Percentiles rank a stretch among this genome's conserved stretches.
phyloP scores from a whole-genome alignment of 2,888 invertebrate genomes.

The Sarcophaga caerulescens region DNA sequence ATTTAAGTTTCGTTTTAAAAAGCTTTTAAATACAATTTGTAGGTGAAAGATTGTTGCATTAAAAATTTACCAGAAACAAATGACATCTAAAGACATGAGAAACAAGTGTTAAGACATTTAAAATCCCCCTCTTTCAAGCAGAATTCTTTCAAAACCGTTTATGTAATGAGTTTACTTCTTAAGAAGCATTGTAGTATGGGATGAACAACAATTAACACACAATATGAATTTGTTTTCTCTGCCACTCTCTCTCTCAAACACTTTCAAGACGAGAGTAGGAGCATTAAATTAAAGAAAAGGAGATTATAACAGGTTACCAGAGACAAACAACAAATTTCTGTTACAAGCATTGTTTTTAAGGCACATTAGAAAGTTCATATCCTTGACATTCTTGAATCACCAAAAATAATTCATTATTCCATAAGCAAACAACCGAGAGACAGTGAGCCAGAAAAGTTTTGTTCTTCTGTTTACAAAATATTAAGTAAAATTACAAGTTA shows the following conservation, averaged over 20 bases:
- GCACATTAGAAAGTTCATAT: conserved; percentile 51
- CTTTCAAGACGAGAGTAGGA: conserved; percentile 6
- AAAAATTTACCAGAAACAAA: too few relatives aligned
- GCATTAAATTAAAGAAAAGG: conserved; percentile 14
- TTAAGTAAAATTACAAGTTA: conserved; percentile 26
- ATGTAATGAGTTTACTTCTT: too few relatives aligned
- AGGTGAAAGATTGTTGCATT: too few relatives aligned
- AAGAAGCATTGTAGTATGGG: neutral
- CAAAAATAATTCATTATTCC: too few relatives aligned
- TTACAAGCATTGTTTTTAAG: conserved; percentile 41
- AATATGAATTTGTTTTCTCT: too few relatives aligned
- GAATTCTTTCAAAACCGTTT: neutral
- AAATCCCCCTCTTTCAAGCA: neutral
- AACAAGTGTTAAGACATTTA: neutral
- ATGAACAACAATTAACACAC: neutral
- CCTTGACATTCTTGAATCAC: conserved; percentile 61
- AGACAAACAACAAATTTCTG: neutral
- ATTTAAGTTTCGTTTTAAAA: too few relatives aligned
- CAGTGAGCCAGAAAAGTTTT: too few relatives aligned
- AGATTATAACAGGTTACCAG: neutral
- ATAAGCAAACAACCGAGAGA: too few relatives aligned
- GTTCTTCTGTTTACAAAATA: too few relatives aligned
- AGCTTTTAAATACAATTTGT: too few relatives aligned
- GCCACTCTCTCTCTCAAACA: conserved; percentile 8
- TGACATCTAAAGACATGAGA: neutral